Evolutionary conservation across 2,113 vertebrate species (phyloP).

Genomic region (Phycodurus eques): DNA sequence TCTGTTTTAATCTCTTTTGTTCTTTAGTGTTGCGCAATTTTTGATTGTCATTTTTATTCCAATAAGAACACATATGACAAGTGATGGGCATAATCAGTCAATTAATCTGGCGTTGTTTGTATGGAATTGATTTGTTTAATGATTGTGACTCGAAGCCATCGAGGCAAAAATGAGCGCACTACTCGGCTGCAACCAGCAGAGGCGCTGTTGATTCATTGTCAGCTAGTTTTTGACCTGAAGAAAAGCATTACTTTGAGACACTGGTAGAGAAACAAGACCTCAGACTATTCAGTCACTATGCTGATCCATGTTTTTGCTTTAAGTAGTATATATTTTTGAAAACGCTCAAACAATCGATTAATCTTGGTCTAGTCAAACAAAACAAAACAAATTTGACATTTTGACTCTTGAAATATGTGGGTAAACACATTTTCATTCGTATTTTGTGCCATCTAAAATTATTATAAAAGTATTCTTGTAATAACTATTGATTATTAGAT

Average conservation of each 20-base stretch:
- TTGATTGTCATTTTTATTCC: constrained; percentile 3
- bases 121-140: not conserved
- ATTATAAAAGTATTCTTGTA: not conserved
- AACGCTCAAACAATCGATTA: too few species aligned
- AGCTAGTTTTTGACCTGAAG: not conserved
- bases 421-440: not conserved
- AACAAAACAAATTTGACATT: too few species aligned
- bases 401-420: not conserved
- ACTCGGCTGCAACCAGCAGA: not conserved
- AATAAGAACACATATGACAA: not conserved
- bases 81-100: not conserved
- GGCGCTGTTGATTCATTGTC: not conserved
- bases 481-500: not conserved
- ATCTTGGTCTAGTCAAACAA: too few species aligned
- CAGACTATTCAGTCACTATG: not conserved
- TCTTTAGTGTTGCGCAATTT: constrained; percentile 14
- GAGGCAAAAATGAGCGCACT: not conserved
- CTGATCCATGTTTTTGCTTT: too few species aligned
- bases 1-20: constrained; percentile 47
- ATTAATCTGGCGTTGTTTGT: not conserved
- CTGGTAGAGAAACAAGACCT: not conserved
- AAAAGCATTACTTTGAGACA: not conserved
- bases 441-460: not conserved
- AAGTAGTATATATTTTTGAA: too few species aligned
- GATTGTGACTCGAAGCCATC: not conserved